Conservation (phyloP, 2,888 invertebrate species). For the Ceratothoa steindachneri region DNA sequence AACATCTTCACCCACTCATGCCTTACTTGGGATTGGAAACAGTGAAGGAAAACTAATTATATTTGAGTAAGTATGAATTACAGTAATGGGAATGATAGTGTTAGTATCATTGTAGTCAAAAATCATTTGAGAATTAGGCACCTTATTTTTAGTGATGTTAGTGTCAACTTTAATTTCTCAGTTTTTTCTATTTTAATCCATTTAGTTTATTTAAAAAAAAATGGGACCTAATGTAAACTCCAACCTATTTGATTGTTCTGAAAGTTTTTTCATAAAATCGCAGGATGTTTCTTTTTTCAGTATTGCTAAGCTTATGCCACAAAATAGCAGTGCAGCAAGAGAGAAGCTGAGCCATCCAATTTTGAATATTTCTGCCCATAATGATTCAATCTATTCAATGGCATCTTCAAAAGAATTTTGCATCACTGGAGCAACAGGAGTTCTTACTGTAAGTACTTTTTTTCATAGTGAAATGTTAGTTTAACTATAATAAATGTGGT, state of each 20-base stretch:
- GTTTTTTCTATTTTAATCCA: too few species aligned
- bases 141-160: too few species aligned
- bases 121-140: too few species aligned
- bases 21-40: not conserved
- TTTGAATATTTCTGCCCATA: conserved; percentile 26
- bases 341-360: conserved; percentile 25
- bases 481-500: not conserved
- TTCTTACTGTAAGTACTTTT: not conserved
- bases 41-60: conserved; percentile 1
- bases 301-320: not conserved
- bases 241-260: too few species aligned
- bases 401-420: conserved; percentile 29
- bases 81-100: too few species aligned
- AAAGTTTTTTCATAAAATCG: too few species aligned
- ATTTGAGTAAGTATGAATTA: conserved; percentile 3
- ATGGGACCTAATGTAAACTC: too few species aligned
- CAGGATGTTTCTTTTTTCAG: not conserved
- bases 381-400: conserved; percentile 36
- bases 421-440: conserved; percentile 26
- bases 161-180: too few species aligned
- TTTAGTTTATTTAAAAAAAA: too few species aligned
- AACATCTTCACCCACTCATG: not conserved
- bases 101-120: not conserved
- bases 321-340: conserved; percentile 12
- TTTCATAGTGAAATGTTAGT: not conserved